phyloP scores from a whole-genome alignment of 2,797 vertebrate genomes.

The Melanotaenia boesemani region DNA sequence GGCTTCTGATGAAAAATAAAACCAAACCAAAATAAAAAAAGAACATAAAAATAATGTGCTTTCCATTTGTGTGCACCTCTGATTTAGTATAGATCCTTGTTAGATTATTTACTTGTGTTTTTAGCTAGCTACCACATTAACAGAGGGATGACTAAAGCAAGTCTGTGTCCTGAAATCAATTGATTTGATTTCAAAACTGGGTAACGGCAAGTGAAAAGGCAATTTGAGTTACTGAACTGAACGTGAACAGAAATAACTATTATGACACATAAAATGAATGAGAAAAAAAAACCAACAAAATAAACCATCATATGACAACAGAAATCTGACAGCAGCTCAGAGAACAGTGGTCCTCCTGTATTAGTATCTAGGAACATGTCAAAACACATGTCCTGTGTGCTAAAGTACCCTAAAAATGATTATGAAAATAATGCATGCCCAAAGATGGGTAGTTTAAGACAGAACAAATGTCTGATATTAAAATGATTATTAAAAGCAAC shows the following conservation, averaged over 20 bases:
- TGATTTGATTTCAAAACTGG: conserved; percentile 28
- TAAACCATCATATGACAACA: conserved; percentile 61
- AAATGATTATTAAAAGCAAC: conserved; percentile 79
- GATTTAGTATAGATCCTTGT: conserved; percentile 61
- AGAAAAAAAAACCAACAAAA: conserved; percentile 3
- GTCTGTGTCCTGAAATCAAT: conserved; percentile 66
- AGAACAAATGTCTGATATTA: conserved; percentile 76
- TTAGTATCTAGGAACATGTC: conserved; percentile 81
- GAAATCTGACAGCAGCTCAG: conserved; percentile 79
- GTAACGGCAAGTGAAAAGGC: conserved; percentile 74
- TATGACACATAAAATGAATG: conserved; percentile 55
- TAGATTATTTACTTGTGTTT: conserved; percentile 57
- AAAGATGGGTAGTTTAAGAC: conserved; percentile 71
- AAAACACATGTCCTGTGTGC: conserved; percentile 82
- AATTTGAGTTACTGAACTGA: conserved; percentile 66
- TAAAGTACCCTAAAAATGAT: conserved; percentile 78
- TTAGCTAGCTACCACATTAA: conserved; percentile 71
- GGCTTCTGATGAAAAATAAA: conserved; percentile 74
- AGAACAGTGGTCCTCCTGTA: conserved; percentile 81
- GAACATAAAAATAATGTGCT: conserved; percentile 69
- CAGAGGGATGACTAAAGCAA: conserved; percentile 67
- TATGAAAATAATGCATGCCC: conserved; percentile 76
- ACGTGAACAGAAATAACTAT: conserved; percentile 65
- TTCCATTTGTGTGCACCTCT: conserved; percentile 78
- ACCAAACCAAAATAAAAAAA: conserved; percentile 33